phyloP scores from a whole-genome alignment of 2,797 vertebrate species.

The Enteromius argenteus region DNA sequence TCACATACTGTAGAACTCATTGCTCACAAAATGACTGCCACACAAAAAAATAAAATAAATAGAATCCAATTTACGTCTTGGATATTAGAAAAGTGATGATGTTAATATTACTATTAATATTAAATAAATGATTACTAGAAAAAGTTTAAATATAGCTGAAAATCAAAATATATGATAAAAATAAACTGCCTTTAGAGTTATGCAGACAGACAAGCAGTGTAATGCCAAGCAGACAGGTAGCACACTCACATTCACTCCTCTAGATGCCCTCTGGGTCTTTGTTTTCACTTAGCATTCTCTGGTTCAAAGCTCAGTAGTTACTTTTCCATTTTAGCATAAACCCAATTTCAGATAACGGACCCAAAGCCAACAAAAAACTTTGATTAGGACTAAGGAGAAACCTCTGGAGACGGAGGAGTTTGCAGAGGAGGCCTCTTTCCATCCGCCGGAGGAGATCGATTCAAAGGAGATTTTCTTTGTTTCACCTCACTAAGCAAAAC shows the following conservation, averaged over 20 bases:
- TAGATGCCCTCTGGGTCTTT: constrained; percentile 53
- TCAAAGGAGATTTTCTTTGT: constrained; percentile 48
- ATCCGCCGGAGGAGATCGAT: constrained; percentile 53
- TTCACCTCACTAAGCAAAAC: neutral
- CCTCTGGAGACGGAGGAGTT: constrained; percentile 58
- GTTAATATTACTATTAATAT: neutral
- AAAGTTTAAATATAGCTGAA: neutral
- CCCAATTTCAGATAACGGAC: constrained; percentile 68
- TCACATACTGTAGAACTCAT: neutral
- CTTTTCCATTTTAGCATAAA: constrained; percentile 66
- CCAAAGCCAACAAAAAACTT: constrained; percentile 54
- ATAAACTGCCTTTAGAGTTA: neutral
- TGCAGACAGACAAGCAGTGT: neutral
- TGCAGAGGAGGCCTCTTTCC: constrained; percentile 53
- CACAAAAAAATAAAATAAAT: neutral
- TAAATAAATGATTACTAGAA: neutral
- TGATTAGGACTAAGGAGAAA: constrained; percentile 54
- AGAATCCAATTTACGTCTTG: neutral
- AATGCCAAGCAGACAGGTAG: constrained; percentile 43
- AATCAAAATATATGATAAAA: neutral
- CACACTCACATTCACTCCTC: constrained; percentile 48
- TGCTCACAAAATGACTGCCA: neutral
- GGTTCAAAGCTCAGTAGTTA: constrained; percentile 62
- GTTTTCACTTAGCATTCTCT: constrained; percentile 64
- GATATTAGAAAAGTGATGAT: neutral